Conservation (phyloP, 2,113 vertebrate genomes). For the Apodemus sylvaticus region DNA sequence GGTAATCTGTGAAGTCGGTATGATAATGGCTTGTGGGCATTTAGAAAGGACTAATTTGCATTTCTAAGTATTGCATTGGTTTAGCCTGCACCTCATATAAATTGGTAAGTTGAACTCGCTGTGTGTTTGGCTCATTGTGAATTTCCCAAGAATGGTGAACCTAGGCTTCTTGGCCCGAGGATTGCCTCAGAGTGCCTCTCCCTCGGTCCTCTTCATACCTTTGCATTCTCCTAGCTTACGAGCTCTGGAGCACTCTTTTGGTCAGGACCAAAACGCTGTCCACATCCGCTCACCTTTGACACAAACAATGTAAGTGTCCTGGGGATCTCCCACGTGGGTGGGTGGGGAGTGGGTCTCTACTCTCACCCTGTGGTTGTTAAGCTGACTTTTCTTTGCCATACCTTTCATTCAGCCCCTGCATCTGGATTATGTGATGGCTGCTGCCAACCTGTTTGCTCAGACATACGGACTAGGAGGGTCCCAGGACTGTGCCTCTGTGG, state of each 20-base stretch:
- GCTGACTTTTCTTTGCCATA: conserved; percentile 10
- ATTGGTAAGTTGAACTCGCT: background rate
- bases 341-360: no score
- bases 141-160: background rate
- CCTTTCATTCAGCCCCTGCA: conserved; percentile 89
- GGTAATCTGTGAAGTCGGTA: background rate
- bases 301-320: conserved; percentile 67
- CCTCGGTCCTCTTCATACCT: conserved; percentile 59
- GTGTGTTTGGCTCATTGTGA: background rate
- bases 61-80: background rate
- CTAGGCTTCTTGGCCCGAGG: background rate
- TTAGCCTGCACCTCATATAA: background rate
- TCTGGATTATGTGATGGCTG: no score
- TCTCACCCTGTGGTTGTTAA: no score
- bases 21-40: background rate
- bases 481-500: conserved; percentile 85
- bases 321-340: no score
- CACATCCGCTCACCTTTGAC: conserved; percentile 92
- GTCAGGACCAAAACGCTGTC: conserved; percentile 96
- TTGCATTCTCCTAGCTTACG: conserved; percentile 83
- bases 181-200: background rate
- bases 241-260: conserved; percentile 95
- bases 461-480: conserved; percentile 89
- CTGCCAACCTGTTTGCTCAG: conserved; percentile 92
- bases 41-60: background rate